Conservation (phyloP, 2,113 vertebrate species). For the Cottus gobio region DNA sequence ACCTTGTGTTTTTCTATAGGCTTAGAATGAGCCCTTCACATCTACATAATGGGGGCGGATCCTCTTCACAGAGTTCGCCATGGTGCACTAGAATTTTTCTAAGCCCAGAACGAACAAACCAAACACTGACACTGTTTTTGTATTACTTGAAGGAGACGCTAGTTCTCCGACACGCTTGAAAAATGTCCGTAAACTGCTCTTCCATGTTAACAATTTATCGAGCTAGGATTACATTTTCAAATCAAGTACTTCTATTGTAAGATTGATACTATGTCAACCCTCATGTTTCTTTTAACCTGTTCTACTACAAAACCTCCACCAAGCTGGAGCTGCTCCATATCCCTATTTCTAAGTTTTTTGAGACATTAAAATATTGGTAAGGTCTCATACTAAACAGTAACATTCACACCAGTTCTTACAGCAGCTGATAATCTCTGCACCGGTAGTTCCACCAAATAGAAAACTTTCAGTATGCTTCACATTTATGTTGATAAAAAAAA, state of each 20-base stretch:
- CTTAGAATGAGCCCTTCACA: too few species aligned
- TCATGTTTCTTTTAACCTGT: neutral
- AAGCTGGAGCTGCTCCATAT: neutral
- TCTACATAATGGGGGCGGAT: too few species aligned
- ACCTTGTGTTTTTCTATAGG: too few species aligned
- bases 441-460: neutral
- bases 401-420: neutral
- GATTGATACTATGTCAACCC: neutral
- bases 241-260: neutral
- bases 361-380: neutral
- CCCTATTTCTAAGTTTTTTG: neutral
- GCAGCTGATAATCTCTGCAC: neutral
- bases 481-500: conserved; percentile 59
- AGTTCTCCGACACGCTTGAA: neutral
- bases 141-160: neutral
- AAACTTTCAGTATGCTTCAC: conserved; percentile 13
- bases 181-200: neutral
- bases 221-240: neutral
- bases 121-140: neutral
- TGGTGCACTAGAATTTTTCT: too few species aligned
- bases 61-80: too few species aligned
- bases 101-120: neutral
- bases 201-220: neutral
- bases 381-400: neutral
- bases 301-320: neutral